Evolutionary conservation across 92 coral and sea anemone genomes (phyloP).

Genomic region (Siderastrea radians): DNA sequence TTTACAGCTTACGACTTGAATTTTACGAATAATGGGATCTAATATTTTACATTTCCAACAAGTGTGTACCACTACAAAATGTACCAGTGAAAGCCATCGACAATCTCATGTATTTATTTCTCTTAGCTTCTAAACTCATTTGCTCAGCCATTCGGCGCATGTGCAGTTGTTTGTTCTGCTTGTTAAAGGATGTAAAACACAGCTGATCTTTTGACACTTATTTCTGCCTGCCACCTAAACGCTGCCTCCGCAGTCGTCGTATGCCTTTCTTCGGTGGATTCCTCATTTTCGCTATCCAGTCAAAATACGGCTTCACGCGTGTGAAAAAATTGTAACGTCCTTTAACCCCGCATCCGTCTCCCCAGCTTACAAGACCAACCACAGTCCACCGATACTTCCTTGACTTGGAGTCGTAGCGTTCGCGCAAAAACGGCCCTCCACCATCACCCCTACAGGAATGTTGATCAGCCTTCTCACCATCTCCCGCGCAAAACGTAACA

Average conservation of each 20-base stretch:
- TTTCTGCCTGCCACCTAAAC: not conserved
- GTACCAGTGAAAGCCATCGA: not conserved
- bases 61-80: not conserved
- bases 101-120: not conserved
- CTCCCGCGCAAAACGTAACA: constrained; percentile 87
- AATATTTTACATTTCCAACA: constrained; percentile 1
- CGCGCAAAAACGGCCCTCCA: constrained; percentile 86
- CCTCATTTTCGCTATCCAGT: constrained; percentile 68
- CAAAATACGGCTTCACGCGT: constrained; percentile 73
- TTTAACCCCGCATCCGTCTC: constrained; percentile 76
- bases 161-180: not conserved
- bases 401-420: constrained; percentile 57
- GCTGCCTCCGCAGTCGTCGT: constrained; percentile 2
- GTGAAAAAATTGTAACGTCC: constrained; percentile 80
- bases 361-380: constrained; percentile 90
- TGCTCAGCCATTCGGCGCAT: not conserved
- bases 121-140: not conserved
- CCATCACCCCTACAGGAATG: constrained; percentile 88
- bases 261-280: constrained; percentile 29
- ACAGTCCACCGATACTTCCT: constrained; percentile 83
- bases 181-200: not conserved
- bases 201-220: not conserved
- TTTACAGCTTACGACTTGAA: not conserved
- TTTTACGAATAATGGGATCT: not conserved
- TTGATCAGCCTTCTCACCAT: constrained; percentile 61